Evolutionary conservation across 1,140 invertebrate species (phyloP).

Genomic region (Triops longicaudatus): DNA sequence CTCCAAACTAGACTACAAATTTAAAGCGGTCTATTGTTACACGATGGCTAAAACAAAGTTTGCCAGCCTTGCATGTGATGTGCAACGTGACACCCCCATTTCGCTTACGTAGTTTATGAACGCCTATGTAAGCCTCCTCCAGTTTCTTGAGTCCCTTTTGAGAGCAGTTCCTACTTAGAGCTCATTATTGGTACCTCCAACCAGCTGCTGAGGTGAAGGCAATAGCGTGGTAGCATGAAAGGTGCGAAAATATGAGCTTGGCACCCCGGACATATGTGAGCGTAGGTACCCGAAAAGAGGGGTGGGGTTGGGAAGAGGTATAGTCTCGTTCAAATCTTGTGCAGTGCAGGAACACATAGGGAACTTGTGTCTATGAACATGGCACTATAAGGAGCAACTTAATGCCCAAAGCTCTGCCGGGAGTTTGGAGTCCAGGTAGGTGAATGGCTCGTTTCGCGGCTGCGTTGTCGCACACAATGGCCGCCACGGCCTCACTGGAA

Average conservation of each 20-base stretch:
- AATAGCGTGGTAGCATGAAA: background rate
- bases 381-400: background rate
- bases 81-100: too few relatives aligned
- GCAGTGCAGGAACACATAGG: too few relatives aligned
- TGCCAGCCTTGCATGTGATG: too few relatives aligned
- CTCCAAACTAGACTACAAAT: too few relatives aligned
- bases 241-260: background rate
- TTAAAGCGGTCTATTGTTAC: too few relatives aligned
- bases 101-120: too few relatives aligned
- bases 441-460: slow-evolving; percentile 13
- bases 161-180: background rate
- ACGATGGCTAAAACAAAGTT: too few relatives aligned
- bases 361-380: background rate
- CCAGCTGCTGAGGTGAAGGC: background rate
- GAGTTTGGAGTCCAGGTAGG: background rate
- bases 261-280: background rate
- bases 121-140: too few relatives aligned
- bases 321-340: too few relatives aligned
- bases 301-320: background rate
- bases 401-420: background rate
- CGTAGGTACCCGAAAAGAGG: background rate
- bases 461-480: slow-evolving; percentile 10
- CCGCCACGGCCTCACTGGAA: background rate
- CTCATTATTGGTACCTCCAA: background rate
- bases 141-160: background rate